Percentiles rank a stretch among this genome's conserved stretches.
These are phyloP conservation scores for Vulpes ferrilata DNA, from an alignment of 2,113 vertebrate genomes.

Conservation along the genomic window DNA sequence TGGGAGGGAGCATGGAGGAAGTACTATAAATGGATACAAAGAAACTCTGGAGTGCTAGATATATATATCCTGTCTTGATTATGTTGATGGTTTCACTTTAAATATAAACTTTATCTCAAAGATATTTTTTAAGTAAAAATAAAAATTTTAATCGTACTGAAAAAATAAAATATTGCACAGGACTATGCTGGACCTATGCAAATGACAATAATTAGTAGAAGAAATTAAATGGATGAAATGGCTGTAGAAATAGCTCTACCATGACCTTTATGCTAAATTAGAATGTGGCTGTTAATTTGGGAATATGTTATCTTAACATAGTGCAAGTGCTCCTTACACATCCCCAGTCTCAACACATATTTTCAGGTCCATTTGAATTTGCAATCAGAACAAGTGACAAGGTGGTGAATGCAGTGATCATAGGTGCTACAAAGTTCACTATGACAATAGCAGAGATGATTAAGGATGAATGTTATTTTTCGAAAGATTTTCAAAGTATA, in stretches of 20 bases:
- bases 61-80: neutral
- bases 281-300: neutral
- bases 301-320: neutral
- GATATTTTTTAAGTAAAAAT: neutral
- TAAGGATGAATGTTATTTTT: neutral
- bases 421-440: neutral
- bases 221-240: neutral
- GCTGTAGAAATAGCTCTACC: neutral
- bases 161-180: neutral
- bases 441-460: neutral
- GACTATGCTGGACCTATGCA: neutral
- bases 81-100: neutral
- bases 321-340: neutral
- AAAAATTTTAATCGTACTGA: neutral
- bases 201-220: neutral
- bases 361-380: neutral
- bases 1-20: neutral
- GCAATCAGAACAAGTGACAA: neutral
- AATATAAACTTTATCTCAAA: neutral
- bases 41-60: neutral
- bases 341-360: neutral
- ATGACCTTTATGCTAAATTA: neutral
- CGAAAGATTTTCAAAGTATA: constrained; percentile 7
- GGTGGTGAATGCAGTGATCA: neutral
- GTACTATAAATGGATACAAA: neutral